phyloP scores from a whole-genome alignment of 2,888 invertebrate species.

The Drosophila monieri region DNA sequence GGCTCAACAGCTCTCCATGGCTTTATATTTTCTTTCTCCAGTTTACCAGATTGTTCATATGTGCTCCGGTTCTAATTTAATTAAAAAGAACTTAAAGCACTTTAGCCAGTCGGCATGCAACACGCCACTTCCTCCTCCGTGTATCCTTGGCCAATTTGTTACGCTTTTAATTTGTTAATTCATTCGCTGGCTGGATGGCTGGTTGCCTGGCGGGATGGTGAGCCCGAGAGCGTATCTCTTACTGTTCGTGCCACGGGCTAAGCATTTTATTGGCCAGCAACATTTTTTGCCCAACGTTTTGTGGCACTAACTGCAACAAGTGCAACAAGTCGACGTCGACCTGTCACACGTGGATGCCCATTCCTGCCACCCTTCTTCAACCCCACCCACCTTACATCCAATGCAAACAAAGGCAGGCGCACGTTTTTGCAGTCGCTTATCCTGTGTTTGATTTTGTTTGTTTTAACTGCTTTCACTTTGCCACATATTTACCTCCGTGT shows the following conservation, averaged over 20 bases:
- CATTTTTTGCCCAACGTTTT: constrained; percentile 47
- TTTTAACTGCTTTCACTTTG: constrained; percentile 66
- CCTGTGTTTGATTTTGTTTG: constrained; percentile 68
- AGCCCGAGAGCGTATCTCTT: constrained; percentile 15
- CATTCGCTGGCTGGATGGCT: constrained; percentile 58
- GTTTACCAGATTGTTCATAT: constrained; percentile 55
- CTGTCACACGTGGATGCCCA: constrained; percentile 51
- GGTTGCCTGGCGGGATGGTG: constrained; percentile 2
- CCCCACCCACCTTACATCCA: constrained; percentile 2
- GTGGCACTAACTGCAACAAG: constrained; percentile 40
- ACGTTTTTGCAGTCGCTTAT: constrained; percentile 43
- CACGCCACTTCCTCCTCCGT: constrained; percentile 41
- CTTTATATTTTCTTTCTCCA: constrained; percentile 7
- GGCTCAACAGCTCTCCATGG: constrained; percentile 1
- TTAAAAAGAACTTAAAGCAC: constrained; percentile 73
- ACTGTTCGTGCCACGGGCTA: constrained; percentile 5
- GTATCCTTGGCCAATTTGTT: constrained; percentile 65
- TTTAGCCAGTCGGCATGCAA: constrained; percentile 32
- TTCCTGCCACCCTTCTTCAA: background rate
- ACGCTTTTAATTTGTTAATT: constrained; percentile 76
- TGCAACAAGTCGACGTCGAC: constrained; percentile 55
- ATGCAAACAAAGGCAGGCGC: constrained; percentile 18
- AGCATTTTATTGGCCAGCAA: constrained; percentile 47
- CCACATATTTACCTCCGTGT: constrained; percentile 47
- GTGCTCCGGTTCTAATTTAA: constrained; percentile 67